Evolutionary conservation across 2,797 vertebrate species (phyloP), one percentile per base, ranked within the genome.

Genomic region (Lacerta agilis): DNA sequence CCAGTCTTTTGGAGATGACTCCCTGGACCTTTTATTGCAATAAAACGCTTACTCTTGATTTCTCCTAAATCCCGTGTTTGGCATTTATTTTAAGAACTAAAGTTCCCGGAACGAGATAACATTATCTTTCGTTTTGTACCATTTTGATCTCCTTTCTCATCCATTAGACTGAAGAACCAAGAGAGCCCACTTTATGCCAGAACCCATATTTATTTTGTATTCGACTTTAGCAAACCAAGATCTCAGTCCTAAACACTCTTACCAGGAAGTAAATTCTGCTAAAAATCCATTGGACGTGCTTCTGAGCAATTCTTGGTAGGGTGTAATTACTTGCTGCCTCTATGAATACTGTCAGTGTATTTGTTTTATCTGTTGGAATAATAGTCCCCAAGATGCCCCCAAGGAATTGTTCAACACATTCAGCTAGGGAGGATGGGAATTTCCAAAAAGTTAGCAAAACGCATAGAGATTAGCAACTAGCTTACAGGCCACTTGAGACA

Each of bases 291-390:
- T 36, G 72, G 69, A 11, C 27, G 33, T n/a, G 69, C 20, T 83
- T 67, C 64, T 55, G n/a, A 72, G 43, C 13, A 27, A 80, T 61
- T 75, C 33, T 83, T 58, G 33, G 58, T 58, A 58, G 71, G 45
- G 66, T 75, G n/a, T 6, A 20, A 67, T 25, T 66, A 49, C 20
- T 88, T 76, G 17, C 41, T 83, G 36, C 61, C 90, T 76, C 41
- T 78, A 17, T 72, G 58, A 0, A 0, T 43, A 83, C 82, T 64
- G 83, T 64, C 61, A 76, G 61, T 90, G 88, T 73, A 3, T 43
- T 33, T 29, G 27, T 67, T 90, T 41, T 85, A 94, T 91, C 67
- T 82, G 64, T 87, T 87, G 71, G 55, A 66, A 84, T 69, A 61
- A 75, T 25, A 64, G 29, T 29, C 11, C 3, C 58, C 38, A 67